Base-by-base conservation (phyloP, 2,797 vertebrate species). In the Acipenser transmontanus region DNA sequence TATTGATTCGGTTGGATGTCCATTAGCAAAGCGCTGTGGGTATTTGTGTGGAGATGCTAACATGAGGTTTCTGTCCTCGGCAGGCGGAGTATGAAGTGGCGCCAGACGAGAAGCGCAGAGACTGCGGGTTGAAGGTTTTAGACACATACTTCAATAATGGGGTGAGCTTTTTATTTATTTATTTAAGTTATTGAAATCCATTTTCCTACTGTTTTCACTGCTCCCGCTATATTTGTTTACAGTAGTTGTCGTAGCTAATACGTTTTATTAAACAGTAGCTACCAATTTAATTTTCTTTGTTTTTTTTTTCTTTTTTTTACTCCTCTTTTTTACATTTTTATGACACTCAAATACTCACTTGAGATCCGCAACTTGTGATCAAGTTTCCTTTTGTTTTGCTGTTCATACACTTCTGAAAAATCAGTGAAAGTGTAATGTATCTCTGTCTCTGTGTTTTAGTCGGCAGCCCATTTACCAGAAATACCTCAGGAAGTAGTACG, bases 11-110 rank as follows among this genome's bases (percentile, higher is more conserved):
- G 34, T 34, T 34, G 34, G 34, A 34, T 34, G 17, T 12, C 50
- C 61, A 10, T 49, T 63, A 49, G 47, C 12, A 50, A 47, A 62
- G 20, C n/a, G n/a, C 59, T 9, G 7, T 65, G 61, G 47, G 50
- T 68, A 49, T 67, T 64, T 59, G 60, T 47, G 13, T 12, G 34
- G 12, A n/a, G 52, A 8, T 10, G 47, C 50, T 66, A 59, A 65
- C 59, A 1, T 8, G n/a, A 51, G 49, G 52, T 11, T 8, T 72
- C 71, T 74, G 61, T 47, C 65, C 71, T 49, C 14, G 49, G 59
- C 78, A 97, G 95, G 91, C 90, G 59, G 88, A 92, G 64, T 98
- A 96, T 73, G 93, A 95, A 80, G 88, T 97, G 63, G 89, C 93
- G 50, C 81, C 90, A 4, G 94, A 97, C 47, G 93, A 95, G 82